Evolutionary conservation across 2,888 invertebrate species (phyloP).

Genomic region (Scotopteryx bipunctaria): DNA sequence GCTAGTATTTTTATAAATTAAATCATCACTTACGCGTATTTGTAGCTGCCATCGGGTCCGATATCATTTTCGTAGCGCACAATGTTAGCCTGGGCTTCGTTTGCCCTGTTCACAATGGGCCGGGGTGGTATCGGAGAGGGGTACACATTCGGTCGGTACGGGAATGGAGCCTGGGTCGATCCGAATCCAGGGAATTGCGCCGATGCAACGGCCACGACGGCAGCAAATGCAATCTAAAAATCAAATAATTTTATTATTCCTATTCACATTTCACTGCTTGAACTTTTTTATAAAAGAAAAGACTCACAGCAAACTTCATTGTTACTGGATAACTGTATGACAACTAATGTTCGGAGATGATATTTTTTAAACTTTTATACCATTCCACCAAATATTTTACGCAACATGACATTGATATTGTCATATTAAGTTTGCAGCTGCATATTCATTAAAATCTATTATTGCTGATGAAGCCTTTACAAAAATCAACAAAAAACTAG

Average conservation of each 20-base stretch:
- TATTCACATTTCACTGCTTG: not conserved
- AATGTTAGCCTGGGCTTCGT: slow-evolving; percentile 57
- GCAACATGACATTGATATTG: slow-evolving; percentile 61
- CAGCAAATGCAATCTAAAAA: slow-evolving; percentile 52
- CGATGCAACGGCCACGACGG: slow-evolving; percentile 57
- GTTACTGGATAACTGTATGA: slow-evolving; percentile 41
- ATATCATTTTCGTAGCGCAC: slow-evolving; percentile 65
- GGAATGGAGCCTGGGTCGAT: slow-evolving; percentile 14
- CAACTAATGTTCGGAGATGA: slow-evolving; percentile 48
- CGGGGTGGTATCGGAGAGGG: slow-evolving; percentile 25
- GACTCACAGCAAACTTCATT: slow-evolving; percentile 66
- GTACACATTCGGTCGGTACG: slow-evolving; percentile 24
- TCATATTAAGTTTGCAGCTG: slow-evolving; percentile 52
- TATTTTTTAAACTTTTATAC: slow-evolving; percentile 54
- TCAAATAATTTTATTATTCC: not conserved
- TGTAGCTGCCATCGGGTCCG: slow-evolving; percentile 75
- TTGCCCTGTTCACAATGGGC: slow-evolving; percentile 42
- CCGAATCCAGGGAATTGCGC: slow-evolving; percentile 51
- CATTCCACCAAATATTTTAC: slow-evolving; percentile 45
- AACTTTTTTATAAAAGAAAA: slow-evolving; percentile 5
- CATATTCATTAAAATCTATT: slow-evolving; percentile 47
- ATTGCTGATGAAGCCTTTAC: slow-evolving; percentile 33
- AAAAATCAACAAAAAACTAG: slow-evolving; percentile 29
- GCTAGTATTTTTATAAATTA: no score
- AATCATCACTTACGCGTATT: slow-evolving; percentile 67